Evolutionary conservation across 2,888 invertebrate genomes (phyloP), one percentile per base, ranked within the genome.

Genomic region (Syrista parreyssii): DNA sequence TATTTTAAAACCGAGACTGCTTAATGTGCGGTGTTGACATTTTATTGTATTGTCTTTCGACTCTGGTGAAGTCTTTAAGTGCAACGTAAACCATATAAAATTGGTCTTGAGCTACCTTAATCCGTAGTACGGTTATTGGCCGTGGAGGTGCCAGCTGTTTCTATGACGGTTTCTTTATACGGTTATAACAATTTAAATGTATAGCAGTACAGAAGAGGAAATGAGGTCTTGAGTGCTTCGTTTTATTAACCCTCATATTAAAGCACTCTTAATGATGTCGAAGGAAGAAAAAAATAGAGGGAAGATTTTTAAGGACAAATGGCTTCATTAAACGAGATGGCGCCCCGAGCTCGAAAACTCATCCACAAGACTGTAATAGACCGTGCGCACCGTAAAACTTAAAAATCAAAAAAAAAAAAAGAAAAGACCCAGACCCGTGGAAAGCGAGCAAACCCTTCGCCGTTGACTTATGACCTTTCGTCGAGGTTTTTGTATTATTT

Each of bases 381-480:
- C 71, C 71, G 71, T 71, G 71, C 71, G 23, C 23, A 40, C 40
- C 23, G 32, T 71, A 15, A 71, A 23, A 32, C 23, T 11, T 30
- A 31, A 71, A 30, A 31, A 71, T 69, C 2, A 68, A n/a, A n/a
- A 68, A 68, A 68, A 32, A 31, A n/a, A 71, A 32, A 31, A 12
- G 23, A 30, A 9, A 71, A 55, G 55, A 55, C 23, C 55, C 15
- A 55, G 6, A 71, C 3, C 71, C 71, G 71, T 71, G 23, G 23
- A 55, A 55, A 55, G 55, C 23, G 55, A 55, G 55, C 55, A 23
- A 55, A 32, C 31, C 32, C 32, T 69, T 69, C 32, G 30, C 30
- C 71, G 71, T 69, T 71, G 32, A 71, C 71, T 71, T 71, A 71
- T 71, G 71, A 71, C 71, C 71, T 71, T 71, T 71, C 71, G 32